Conservation (phyloP, 2,888 invertebrate genomes). For the Oscheius sp. region DNA sequence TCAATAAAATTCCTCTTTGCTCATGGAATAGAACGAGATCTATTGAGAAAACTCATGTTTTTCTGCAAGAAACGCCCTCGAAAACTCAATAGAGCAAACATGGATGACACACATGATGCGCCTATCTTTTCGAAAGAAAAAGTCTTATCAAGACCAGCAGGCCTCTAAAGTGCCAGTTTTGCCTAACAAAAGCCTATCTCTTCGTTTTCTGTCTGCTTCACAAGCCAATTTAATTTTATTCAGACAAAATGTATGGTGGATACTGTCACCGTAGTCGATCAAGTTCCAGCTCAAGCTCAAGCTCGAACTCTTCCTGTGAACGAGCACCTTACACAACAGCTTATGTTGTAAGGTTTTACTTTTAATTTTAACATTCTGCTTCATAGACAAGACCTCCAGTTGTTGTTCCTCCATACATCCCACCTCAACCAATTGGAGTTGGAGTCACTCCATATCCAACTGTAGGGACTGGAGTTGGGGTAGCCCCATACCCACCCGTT, state of each 20-base stretch:
- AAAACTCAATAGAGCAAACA: slow-evolving; percentile 2
- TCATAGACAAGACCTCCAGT: not conserved
- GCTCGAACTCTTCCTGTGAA: not conserved
- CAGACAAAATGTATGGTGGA: not conserved
- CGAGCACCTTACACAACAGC: not conserved
- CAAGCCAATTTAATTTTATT: not conserved
- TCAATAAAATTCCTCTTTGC: not conserved
- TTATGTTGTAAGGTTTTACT: not conserved
- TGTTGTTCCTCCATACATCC: not conserved
- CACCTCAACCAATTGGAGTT: not conserved
- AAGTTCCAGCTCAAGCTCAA: not conserved
- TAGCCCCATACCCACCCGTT: not conserved
- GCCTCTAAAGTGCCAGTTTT: slow-evolving; percentile 6
- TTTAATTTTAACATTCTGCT: not conserved
- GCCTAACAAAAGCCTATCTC: not conserved
- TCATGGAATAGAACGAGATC: not conserved
- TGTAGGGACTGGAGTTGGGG: too few species aligned
- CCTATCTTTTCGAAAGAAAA: slow-evolving; percentile 7
- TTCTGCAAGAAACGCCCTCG: not conserved
- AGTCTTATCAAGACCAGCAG: slow-evolving; percentile 2
- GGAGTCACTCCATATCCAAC: slow-evolving; percentile 6
- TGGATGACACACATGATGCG: slow-evolving; percentile 10
- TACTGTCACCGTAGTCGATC: slow-evolving; percentile 18
- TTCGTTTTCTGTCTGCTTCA: not conserved
- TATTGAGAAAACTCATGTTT: not conserved